Percentiles rank a stretch among this genome's conserved stretches.
phyloP scores from a whole-genome alignment of 2,797 vertebrate species.

The Todus mexicanus region DNA sequence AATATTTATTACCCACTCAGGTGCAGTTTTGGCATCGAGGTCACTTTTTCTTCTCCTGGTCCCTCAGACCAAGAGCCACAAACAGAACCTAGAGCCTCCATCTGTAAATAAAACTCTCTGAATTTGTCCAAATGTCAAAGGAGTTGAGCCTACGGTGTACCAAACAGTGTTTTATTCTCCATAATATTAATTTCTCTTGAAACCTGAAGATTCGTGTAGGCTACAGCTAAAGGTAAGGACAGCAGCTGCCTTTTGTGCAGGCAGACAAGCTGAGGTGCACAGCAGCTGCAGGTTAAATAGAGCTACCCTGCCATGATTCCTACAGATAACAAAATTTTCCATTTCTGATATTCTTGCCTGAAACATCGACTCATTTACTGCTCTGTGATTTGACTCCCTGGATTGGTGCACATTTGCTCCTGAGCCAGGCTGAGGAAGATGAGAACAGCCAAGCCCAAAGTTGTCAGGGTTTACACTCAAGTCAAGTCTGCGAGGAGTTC shows the following conservation, averaged over 20 bases:
- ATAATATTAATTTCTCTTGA: neutral
- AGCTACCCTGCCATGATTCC: neutral
- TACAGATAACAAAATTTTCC: neutral
- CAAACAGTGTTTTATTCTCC: neutral
- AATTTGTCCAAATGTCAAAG: constrained; percentile 4
- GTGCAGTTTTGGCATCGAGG: neutral
- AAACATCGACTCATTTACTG: neutral
- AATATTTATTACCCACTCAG: neutral
- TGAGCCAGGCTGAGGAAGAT: neutral
- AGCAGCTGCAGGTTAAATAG: constrained; percentile 15
- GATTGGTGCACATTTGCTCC: neutral
- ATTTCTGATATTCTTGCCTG: neutral
- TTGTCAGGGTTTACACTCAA: neutral
- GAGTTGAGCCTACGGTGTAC: neutral
- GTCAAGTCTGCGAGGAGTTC: neutral
- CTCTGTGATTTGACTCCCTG: neutral
- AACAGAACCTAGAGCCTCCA: neutral
- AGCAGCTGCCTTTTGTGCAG: neutral
- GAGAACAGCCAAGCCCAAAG: neutral
- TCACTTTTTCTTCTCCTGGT: neutral
- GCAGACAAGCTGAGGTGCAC: neutral
- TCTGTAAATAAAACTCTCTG: neutral
- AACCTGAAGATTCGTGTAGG: neutral
- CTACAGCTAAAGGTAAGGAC: neutral
- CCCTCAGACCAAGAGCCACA: neutral